Conservation (phyloP, 2,797 vertebrate species). For the Spondyliosoma cantharus region DNA sequence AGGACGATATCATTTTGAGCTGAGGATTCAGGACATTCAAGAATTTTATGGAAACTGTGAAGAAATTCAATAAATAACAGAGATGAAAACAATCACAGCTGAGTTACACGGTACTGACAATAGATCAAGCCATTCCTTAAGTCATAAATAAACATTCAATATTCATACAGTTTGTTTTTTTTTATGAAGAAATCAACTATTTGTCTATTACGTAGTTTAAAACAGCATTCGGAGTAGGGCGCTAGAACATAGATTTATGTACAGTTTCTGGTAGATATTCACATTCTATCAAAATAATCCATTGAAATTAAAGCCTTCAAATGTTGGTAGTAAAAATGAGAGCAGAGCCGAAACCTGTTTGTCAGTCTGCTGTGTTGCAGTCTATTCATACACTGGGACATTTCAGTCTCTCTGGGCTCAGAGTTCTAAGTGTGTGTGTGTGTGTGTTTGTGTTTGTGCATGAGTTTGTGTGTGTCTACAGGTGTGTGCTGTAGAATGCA, state of each 20-base stretch:
- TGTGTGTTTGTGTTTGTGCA: neutral
- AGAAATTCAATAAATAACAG: conserved; percentile 78
- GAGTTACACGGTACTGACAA: conserved; percentile 79
- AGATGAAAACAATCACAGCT: conserved; percentile 74
- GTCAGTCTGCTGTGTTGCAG: conserved; percentile 44
- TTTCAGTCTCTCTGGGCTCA: conserved; percentile 19
- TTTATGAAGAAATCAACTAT: conserved; percentile 68
- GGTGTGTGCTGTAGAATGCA: conserved; percentile 95
- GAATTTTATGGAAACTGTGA: conserved; percentile 71
- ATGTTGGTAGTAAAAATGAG: conserved; percentile 68
- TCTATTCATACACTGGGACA: conserved; percentile 15
- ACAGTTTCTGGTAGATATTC: conserved; percentile 76
- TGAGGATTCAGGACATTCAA: conserved; percentile 70
- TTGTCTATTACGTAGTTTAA: conserved; percentile 67
- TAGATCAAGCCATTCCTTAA: conserved; percentile 82
- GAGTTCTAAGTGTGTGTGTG: neutral
- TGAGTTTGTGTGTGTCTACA: conserved; percentile 81
- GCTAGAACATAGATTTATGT: conserved; percentile 80
- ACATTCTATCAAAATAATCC: conserved; percentile 83
- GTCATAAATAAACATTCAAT: conserved; percentile 79
- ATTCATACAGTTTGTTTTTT: conserved; percentile 66
- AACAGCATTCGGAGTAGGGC: conserved; percentile 80
- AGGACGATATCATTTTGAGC: conserved; percentile 69
- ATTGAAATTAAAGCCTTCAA: conserved; percentile 72
- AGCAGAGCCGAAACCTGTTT: conserved; percentile 27